Evolutionary conservation across 2,888 invertebrate genomes (phyloP), one percentile per base, ranked within the genome.

Genomic region (Cantharis flavilabris): DNA sequence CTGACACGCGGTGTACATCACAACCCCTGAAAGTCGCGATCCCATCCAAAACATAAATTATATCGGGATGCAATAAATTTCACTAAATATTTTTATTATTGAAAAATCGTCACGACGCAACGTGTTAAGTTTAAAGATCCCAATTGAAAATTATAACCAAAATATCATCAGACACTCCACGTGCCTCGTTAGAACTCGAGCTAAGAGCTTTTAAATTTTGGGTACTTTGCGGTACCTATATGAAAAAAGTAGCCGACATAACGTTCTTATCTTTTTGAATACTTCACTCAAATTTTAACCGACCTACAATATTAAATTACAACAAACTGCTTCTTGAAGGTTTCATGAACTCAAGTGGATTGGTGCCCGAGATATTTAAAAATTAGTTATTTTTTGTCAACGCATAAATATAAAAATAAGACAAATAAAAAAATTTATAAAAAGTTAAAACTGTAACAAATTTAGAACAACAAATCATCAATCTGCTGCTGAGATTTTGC

Each of bases 1-100:
- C 79, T 84, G 84, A 84, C 84, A 83, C 80, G 80, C 69, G 76
- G 79, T 79, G 80, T 84, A 75, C 81, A 81, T 84, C 83, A 84
- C 76, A 76, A 75, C 75, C 76, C 73, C 80, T 67, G 49, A 49
- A 49, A 49, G 49, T 49, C 49, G 49, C 7, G n/a, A 49, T 49
- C 49, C 77, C 72, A 67, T 76, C 78, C 71, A 72, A 62, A 67
- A 77, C 49, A 49, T 49, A 49, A 49, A 49, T 49, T 49, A 49
- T 49, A 49, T n/a, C 7, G 49, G n/a, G 49, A n/a, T 49, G 49
- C 49, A 49, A 49, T 49, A 49, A 49, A 49, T 49, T 49, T 49
- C n/a, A 49, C n/a, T n/a, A 49, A 49, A 49, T 49, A 49, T 49
- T 49, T 49, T 49, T 49, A 49, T n/a, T 49, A 49, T 49, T 49